Base-by-base conservation (phyloP, 2,888 invertebrate genomes). In the Drosophila kuntzei region DNA sequence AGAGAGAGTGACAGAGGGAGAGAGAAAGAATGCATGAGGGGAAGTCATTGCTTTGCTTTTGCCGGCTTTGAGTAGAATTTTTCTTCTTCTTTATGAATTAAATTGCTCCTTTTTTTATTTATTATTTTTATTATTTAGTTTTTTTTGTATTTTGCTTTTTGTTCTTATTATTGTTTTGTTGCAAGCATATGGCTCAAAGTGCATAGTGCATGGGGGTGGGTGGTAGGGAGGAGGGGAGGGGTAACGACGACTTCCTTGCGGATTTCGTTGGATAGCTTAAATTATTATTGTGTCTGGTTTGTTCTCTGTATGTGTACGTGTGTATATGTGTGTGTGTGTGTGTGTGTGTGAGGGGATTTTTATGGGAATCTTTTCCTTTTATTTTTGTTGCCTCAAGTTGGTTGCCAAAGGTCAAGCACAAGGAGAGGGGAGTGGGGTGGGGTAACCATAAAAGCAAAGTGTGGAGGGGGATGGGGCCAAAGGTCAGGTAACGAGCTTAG, bases 221-320 rank as follows among this genome's bases (percentile, higher is more conserved):
- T 12, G 1, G 12, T 41, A 39, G 5, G 9, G n/a, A 29, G 9
- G 2, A n/a, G 16, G 16, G 3, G 8, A 1, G 55, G 50, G 9
- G 29, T n/a, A 14, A 34, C 37, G 47, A 14, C 8, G 63, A 34
- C 39, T 74, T 54, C 61, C 70, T 46, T 51, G 12, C 53, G 58
- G 41, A 54, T 63, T 62, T 49, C 37, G 43, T 39, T 34, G 50
- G 60, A 64, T 46, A 55, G 54, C 68, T 72, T 39, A 59, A 74
- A 77, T 77, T 71, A 80, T 80, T 77, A 84, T 76, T 80, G 79
- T 76, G 85, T 81, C 81, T 85, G 81, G 72, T 47, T 70, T 46
- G 34, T 32, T 50, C 12, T 43, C 1, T 46, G 11, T 12, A 1
- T 32, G 32, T 32, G 32, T 32, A 5, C n/a, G 32, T 32, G 32